Conservation (phyloP, 2,888 invertebrate genomes). For the Agonopterix alstromeriana region DNA sequence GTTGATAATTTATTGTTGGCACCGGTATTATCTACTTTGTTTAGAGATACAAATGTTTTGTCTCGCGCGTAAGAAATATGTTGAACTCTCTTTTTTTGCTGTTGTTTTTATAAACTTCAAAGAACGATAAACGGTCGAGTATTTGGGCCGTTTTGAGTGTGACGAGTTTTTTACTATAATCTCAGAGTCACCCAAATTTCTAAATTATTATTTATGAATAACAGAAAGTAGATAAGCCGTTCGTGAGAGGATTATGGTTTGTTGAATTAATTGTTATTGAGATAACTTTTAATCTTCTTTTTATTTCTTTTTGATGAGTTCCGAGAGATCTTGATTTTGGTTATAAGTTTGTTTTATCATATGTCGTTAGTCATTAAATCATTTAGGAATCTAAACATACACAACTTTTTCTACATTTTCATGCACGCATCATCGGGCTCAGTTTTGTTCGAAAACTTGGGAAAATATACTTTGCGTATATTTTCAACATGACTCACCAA, state of each 20-base stretch:
- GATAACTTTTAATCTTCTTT: slow-evolving; percentile 9
- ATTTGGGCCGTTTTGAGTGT: slow-evolving; percentile 19
- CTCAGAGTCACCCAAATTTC: slow-evolving; percentile 31
- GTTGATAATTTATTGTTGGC: background rate
- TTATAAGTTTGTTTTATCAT: no score
- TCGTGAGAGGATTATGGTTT: slow-evolving; percentile 15
- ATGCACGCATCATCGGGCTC: no score
- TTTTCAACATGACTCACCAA: no score
- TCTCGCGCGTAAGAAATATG: slow-evolving; percentile 6
- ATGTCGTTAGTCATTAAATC: no score
- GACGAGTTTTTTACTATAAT: slow-evolving; percentile 40
- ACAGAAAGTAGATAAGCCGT: slow-evolving; percentile 31
- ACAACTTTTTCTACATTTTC: no score
- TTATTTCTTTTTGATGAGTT: slow-evolving; percentile 1
- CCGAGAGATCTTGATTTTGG: no score
- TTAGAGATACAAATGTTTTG: slow-evolving; percentile 14
- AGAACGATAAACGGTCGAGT: slow-evolving; percentile 4
- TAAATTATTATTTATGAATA: slow-evolving; percentile 31
- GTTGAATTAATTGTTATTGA: slow-evolving; percentile 23
- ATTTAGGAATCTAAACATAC: no score
- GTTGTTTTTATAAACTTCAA: no score
- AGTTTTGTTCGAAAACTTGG: no score
- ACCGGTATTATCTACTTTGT: background rate
- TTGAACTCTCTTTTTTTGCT: no score
- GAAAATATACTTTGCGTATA: no score